Base-by-base conservation (phyloP, 1,140 invertebrate species). In the Phocides pigmalion region DNA sequence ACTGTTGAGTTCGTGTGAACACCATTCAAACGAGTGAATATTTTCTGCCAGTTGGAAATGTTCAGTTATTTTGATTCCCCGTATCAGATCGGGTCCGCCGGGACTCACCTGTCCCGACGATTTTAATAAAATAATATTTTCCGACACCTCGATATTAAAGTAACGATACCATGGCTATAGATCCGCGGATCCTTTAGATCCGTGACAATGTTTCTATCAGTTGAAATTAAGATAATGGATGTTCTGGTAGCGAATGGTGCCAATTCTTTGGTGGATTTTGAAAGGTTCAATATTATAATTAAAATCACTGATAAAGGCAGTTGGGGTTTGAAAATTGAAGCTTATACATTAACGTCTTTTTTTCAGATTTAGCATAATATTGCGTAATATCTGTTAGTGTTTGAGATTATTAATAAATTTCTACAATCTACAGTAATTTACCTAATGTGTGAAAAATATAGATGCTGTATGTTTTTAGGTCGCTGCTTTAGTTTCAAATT, bases 71-170 rank as follows among this genome's bases (percentile, higher is more conserved):
- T 74, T 74, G 73, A 78, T 74, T 76, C 64, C 44, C 64, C 51
- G 65, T 68, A 72, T 71, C 70, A 69, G 75, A 64, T 68, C 49
- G 50, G n/a, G 15, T 25, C 69, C 66, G 65, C 42, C n/a, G 66
- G 69, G 64, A 37, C 62, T 77, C 76, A 82, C 82, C 82, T 82
- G 72, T 15, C 69, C 47, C 70, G 76, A 79, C 71, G 72, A 72
- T 80, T 84, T 82, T 84, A 84, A 82, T 82, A 84, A 75, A 82
- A 80, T 80, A 79, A 82, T 74, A 75, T 76, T 78, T 79, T 70
- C 68, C 46, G 41, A 53, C 65, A 51, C 66, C 58, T 49, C 64
- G 46, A 76, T 80, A 82, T 81, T 76, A 69, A 64, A 74, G 59
- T 62, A 50, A 39, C 49, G 58, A 37, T 25, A n/a, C 17, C 35